A percentile compares a stretch with the other conserved stretches of the same genome.
Conservation (phyloP, 2,797 vertebrate species). For the Peromyscus eremicus region DNA sequence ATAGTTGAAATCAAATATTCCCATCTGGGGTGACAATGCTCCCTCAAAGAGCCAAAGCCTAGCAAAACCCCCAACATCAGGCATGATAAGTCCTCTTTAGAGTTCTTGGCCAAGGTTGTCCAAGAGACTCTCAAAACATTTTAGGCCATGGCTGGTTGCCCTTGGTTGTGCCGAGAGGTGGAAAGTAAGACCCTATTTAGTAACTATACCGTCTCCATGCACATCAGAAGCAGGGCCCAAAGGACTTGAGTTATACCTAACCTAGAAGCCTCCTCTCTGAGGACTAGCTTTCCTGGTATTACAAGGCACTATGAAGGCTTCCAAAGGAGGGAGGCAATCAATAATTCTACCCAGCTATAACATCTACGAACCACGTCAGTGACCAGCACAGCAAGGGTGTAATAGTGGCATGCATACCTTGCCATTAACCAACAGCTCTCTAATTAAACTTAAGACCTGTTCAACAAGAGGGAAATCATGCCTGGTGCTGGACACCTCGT, state of each 20-base stretch:
- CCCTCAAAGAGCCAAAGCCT: not conserved
- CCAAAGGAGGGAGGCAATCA: not conserved
- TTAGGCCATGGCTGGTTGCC: not conserved
- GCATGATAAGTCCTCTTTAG: not conserved
- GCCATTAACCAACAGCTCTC: not conserved
- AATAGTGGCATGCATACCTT: not conserved
- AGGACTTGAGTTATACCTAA: not conserved
- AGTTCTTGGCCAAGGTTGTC: not conserved
- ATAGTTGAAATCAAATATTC: not conserved
- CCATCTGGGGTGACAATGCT: not conserved
- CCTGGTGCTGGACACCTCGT: not conserved
- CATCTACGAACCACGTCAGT: not conserved
- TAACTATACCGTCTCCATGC: not conserved
- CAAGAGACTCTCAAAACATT: not conserved
- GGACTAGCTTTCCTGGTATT: not conserved
- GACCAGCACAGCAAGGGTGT: not conserved
- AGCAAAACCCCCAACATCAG: not conserved
- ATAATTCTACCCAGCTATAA: not conserved
- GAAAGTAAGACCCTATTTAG: not conserved
- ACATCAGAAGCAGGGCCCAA: not conserved
- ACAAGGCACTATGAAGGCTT: not conserved
- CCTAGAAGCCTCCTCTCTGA: not conserved
- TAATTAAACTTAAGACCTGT: not conserved
- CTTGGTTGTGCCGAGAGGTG: not conserved
- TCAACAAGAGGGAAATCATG: not conserved